Conservation (phyloP, 2,888 invertebrate genomes). For the Cecidostiba fungosa region DNA sequence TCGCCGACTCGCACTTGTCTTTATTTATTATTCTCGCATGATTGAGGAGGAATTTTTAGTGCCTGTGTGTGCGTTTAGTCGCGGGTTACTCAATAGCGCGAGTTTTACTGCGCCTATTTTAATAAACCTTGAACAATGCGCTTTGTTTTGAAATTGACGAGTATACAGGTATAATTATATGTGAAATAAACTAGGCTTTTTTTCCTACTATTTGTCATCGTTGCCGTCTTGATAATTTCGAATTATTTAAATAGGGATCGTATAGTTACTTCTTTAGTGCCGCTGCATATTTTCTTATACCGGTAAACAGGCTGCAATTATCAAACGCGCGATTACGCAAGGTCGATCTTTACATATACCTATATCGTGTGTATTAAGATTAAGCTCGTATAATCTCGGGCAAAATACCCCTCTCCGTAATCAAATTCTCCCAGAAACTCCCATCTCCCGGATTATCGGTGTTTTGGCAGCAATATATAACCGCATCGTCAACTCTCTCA, state of each 20-base stretch:
- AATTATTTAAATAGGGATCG: too few relatives aligned
- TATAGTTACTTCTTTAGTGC: too few relatives aligned
- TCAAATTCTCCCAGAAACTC: background rate
- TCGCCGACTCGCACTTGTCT: background rate
- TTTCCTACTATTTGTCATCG: background rate
- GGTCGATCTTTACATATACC: too few relatives aligned
- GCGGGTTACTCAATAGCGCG: background rate
- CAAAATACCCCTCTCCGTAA: background rate
- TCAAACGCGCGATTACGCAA: too few relatives aligned
- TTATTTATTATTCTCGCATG: background rate
- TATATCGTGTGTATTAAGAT: too few relatives aligned
- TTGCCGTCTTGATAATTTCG: background rate
- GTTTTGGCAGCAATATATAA: background rate
- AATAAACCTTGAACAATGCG: slow-evolving; percentile 13
- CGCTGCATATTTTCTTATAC: too few relatives aligned
- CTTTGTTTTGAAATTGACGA: slow-evolving; percentile 14
- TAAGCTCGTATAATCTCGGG: too few relatives aligned
- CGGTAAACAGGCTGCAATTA: too few relatives aligned
- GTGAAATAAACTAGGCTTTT: background rate
- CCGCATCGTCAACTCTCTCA: background rate
- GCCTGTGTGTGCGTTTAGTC: background rate
- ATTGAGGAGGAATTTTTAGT: background rate
- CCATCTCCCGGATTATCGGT: too few relatives aligned
- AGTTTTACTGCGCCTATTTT: slow-evolving; percentile 7
- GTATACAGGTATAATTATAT: background rate